Percentiles rank a stretch among this genome's conserved stretches.
phyloP scores from a whole-genome alignment of 2,113 vertebrate species.

The Centrocercus urophasianus region DNA sequence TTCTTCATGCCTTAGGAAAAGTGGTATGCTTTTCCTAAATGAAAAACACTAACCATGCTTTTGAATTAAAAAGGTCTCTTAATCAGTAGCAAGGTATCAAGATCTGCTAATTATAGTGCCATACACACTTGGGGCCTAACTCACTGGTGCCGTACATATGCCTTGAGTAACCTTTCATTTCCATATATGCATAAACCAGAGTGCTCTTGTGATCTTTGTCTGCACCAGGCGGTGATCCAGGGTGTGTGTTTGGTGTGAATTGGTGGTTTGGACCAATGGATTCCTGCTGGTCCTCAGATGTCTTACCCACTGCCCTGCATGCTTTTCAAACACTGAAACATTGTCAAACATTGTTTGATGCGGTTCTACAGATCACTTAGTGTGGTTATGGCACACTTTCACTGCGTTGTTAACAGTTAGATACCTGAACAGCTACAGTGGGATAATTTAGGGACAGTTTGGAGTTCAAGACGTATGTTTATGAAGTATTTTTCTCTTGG shows the following conservation, averaged over 20 bases:
- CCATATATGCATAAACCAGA: rapidly evolving
- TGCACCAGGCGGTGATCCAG: background rate
- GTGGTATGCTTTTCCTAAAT: no score
- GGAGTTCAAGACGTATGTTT: background rate
- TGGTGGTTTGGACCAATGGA: background rate
- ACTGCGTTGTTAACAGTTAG: rapidly evolving
- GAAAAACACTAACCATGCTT: background rate
- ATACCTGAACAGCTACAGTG: rapidly evolving
- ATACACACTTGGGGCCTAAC: rapidly evolving
- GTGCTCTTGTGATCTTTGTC: background rate
- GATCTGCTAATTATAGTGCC: rapidly evolving
- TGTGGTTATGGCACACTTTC: background rate
- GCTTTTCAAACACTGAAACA: background rate
- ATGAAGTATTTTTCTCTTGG: background rate
- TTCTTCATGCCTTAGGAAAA: background rate
- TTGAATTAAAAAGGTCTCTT: background rate
- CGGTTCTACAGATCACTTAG: background rate
- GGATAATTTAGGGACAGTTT: background rate
- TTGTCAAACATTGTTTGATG: background rate
- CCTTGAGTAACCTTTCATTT: background rate
- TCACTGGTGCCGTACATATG: rapidly evolving
- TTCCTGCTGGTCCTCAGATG: background rate
- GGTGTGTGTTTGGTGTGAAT: background rate
- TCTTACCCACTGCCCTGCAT: background rate
- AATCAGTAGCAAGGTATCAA: background rate